Percentiles rank a stretch among this genome's conserved stretches.
Conservation (phyloP, 2,888 invertebrate species). For the Acronicta aceris region DNA sequence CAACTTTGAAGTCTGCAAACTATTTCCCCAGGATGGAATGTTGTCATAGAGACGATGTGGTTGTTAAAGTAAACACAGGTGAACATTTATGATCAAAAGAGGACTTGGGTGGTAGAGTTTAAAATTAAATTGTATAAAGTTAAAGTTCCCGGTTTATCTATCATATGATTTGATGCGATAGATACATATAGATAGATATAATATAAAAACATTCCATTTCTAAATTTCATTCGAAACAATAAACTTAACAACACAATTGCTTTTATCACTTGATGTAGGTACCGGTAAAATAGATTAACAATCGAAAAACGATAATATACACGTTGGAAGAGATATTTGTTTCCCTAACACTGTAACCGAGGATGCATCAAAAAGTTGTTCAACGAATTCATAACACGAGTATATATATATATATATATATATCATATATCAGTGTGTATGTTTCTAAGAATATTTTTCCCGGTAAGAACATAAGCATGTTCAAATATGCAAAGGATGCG, state of each 20-base stretch:
- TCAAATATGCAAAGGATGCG: conserved; percentile 43
- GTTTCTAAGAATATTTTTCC: conserved; percentile 25
- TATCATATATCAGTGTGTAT: conserved; percentile 13
- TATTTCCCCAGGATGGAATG: conserved; percentile 72
- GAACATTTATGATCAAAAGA: conserved; percentile 54
- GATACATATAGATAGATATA: too few species aligned
- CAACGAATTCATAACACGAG: not conserved
- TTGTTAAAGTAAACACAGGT: conserved; percentile 50
- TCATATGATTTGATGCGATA: conserved; percentile 8
- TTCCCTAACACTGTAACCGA: conserved; percentile 4
- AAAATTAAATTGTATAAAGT: conserved; percentile 30
- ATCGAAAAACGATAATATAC: conserved; percentile 20
- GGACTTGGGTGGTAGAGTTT: conserved; percentile 25
- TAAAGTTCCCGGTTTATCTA: conserved; percentile 24
- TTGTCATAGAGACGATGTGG: conserved; percentile 67
- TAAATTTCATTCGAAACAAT: conserved; percentile 28
- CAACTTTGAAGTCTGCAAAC: conserved; percentile 72
- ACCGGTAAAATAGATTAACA: conserved; percentile 29
- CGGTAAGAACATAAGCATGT: conserved; percentile 12
- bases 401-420: too few species aligned
- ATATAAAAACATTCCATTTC: conserved; percentile 15
- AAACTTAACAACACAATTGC: conserved; percentile 30
- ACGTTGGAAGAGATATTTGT: not conserved
- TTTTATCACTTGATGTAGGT: conserved; percentile 29
- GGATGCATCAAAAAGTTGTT: conserved; percentile 2